Conservation (phyloP, 2,113 vertebrate genomes). For the Orcinus orca region DNA sequence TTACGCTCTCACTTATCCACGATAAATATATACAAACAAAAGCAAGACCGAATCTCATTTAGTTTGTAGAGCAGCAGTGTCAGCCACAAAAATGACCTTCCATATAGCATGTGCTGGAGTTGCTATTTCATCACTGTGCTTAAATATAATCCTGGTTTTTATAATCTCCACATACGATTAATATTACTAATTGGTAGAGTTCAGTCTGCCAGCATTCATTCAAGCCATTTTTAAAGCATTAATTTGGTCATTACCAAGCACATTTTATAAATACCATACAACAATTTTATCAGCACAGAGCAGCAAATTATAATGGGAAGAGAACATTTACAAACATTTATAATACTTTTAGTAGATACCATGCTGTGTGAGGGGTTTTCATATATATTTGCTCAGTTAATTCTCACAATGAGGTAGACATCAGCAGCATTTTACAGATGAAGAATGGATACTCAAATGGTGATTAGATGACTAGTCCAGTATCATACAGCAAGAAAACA, state of each 20-base stretch:
- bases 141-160: background rate
- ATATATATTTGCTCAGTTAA: background rate
- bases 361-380: background rate
- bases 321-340: background rate
- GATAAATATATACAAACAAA: constrained; percentile 18
- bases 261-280: background rate
- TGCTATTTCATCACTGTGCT: background rate
- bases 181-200: background rate
- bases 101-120: background rate
- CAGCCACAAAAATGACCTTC: background rate
- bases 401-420: background rate
- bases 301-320: background rate
- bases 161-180: background rate
- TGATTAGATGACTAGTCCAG: background rate
- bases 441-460: background rate
- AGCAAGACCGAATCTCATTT: background rate
- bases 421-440: background rate
- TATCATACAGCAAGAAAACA: background rate
- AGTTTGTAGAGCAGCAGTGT: background rate
- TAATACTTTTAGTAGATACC: background rate
- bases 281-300: background rate
- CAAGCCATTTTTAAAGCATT: constrained; percentile 41
- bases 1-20: background rate
- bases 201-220: background rate
- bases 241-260: constrained; percentile 15